Base-by-base conservation (phyloP, 2,888 invertebrate genomes). In the Zygaena filipendulae region DNA sequence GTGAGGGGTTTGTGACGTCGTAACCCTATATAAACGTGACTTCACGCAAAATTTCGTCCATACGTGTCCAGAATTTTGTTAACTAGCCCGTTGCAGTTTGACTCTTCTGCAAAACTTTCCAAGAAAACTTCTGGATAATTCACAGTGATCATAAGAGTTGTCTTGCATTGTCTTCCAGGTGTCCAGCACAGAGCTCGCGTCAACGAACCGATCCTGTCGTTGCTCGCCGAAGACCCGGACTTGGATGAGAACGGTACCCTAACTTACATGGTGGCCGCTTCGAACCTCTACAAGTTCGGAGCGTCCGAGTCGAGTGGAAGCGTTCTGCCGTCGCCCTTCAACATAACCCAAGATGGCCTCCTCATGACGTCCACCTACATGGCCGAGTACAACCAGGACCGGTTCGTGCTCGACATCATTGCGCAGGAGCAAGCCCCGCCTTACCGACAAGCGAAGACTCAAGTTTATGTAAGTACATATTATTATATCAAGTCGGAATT, bases 301-400 rank as follows among this genome's bases (percentile, higher is more conserved):
- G 88, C 87, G 0, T 83, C 84, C 13, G 83, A 85, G 48, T 85
- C 90, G 11, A 90, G 90, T 3, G 94, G 94, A 0, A 92, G 92
- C 1, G 90, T 95, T 11, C 90, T 94, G 11, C 93, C 94, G 0
- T 92, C 92, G 21, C 95, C 95, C 0, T 95, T 95, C 50, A 88
- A 88, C 38, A 87, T 92, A 3, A 86, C 86, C 1, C 84, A 86
- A 27, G 84, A 84, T 42, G 91, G 92, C 20, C 49, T 75, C 2
- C 64, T 92, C 13, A 82, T 83, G 33, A 93, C 94, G 0, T 88
- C 92, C 0, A 85, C 88, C 14, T 89, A 90, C 48, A 88, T 95
- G 86, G 88, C 91, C 0, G 93, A 95, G 53, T 95, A 94, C 61
- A 91, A 91, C 52, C 92, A 94, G 47, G 92, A 94, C 52, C 79